Percentiles rank a stretch among this genome's conserved stretches.
Evolutionary conservation across 2,113 vertebrate species (phyloP).

Genomic region (Mustela nigripes): DNA sequence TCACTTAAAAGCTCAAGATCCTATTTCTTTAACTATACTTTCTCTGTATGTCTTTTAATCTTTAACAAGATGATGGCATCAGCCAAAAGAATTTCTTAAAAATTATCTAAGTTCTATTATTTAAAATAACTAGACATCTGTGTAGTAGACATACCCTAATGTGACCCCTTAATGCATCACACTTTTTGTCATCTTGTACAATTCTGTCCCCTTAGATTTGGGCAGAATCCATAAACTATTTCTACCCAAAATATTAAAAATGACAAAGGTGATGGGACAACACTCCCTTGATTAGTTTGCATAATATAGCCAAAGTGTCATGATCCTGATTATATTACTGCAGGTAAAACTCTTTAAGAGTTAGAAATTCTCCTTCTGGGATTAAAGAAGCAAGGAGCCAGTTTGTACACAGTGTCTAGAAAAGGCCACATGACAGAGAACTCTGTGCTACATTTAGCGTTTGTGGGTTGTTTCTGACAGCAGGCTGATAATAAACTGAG

Average conservation of each 20-base stretch:
- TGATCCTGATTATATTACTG: not conserved
- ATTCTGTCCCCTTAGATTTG: not conserved
- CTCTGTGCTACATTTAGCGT: not conserved
- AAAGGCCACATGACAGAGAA: not conserved
- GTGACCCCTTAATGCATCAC: not conserved
- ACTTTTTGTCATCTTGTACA: not conserved
- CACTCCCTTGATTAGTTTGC: not conserved
- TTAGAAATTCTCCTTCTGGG: not conserved
- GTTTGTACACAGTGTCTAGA: not conserved
- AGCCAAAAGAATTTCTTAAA: not conserved
- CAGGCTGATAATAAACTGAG: not conserved
- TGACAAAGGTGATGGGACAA: not conserved
- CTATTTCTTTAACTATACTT: not conserved
- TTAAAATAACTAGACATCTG: not conserved
- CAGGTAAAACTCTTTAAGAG: not conserved
- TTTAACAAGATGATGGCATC: not conserved
- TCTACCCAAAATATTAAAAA: not conserved
- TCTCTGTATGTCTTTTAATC: not conserved
- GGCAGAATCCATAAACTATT: not conserved
- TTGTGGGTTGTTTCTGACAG: not conserved
- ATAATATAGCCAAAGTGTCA: not conserved
- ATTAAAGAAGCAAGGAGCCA: not conserved
- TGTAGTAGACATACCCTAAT: not conserved
- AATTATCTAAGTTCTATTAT: not conserved
- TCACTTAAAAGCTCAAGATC: not conserved